phyloP scores from a whole-genome alignment of 1,140 invertebrate species.

The Drosophila lacertosa region DNA sequence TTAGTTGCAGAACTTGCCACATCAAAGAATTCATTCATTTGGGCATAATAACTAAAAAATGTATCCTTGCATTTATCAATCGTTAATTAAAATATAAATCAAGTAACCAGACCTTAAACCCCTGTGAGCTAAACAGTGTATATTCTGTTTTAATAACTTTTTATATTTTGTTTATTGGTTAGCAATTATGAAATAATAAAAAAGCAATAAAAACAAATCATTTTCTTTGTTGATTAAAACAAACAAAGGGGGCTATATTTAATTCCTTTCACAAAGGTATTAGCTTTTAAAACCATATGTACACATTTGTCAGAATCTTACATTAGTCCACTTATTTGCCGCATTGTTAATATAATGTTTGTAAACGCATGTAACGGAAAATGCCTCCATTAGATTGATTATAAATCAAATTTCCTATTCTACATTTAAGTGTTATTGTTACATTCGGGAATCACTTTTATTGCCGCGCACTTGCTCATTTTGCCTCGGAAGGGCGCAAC shows the following conservation, averaged over 20 bases:
- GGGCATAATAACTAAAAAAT: no score
- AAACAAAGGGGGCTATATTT: no score
- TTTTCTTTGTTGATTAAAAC: no score
- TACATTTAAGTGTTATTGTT: constrained; percentile 20
- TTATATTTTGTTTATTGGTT: no score
- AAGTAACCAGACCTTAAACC: no score
- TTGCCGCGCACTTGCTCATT: not conserved
- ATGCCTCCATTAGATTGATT: constrained; percentile 1
- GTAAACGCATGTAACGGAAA: not conserved
- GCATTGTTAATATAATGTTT: not conserved
- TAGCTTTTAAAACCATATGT: not conserved
- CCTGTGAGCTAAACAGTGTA: no score
- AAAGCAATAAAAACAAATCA: no score
- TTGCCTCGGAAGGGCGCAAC: not conserved
- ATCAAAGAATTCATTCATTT: not conserved
- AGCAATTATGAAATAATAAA: no score
- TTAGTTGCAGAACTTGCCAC: not conserved
- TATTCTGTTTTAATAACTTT: no score
- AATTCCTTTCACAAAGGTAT: no score
- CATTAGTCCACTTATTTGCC: not conserved
- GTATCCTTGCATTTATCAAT: not conserved
- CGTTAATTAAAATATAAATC: no score
- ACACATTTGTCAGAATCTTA: not conserved
- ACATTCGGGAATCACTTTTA: constrained; percentile 14
- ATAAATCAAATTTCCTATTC: constrained; percentile 7